Conservation (phyloP, 2,113 vertebrate species). For the Poeciliopsis turrubarensis region DNA sequence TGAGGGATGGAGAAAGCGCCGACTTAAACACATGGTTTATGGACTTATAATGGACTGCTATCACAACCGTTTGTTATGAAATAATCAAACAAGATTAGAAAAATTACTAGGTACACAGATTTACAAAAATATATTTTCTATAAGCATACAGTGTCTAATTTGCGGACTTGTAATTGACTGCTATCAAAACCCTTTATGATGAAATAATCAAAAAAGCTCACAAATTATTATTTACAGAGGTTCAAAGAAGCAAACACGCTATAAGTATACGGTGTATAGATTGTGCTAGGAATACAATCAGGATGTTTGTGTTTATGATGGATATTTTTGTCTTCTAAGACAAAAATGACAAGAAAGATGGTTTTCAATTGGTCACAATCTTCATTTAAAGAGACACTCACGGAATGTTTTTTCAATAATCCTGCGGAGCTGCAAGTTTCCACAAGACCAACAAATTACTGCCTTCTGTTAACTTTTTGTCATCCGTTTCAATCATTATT, state of each 20-base stretch:
- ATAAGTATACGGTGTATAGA: neutral
- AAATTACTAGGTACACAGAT: too few relatives aligned
- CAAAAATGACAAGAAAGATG: neutral
- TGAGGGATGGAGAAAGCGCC: neutral
- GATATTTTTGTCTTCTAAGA: neutral
- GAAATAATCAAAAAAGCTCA: neutral
- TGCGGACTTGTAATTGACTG: neutral
- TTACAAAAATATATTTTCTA: neutral
- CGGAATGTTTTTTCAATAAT: neutral
- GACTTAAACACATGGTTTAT: neutral
- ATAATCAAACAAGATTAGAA: neutral
- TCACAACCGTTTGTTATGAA: neutral
- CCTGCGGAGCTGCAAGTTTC: too few relatives aligned
- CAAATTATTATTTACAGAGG: neutral
- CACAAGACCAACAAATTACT: neutral
- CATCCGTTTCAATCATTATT: neutral
- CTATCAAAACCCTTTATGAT: neutral
- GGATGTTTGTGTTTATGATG: neutral
- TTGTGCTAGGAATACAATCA: neutral
- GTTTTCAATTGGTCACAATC: neutral
- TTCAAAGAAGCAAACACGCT: neutral
- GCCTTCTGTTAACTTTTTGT: neutral
- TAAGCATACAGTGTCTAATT: neutral
- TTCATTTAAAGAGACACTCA: neutral
- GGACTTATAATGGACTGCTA: too few relatives aligned